These are phyloP conservation scores for Marisa cornuarietis DNA, from an alignment of 1,140 invertebrate genomes.

Conservation along the genomic window DNA sequence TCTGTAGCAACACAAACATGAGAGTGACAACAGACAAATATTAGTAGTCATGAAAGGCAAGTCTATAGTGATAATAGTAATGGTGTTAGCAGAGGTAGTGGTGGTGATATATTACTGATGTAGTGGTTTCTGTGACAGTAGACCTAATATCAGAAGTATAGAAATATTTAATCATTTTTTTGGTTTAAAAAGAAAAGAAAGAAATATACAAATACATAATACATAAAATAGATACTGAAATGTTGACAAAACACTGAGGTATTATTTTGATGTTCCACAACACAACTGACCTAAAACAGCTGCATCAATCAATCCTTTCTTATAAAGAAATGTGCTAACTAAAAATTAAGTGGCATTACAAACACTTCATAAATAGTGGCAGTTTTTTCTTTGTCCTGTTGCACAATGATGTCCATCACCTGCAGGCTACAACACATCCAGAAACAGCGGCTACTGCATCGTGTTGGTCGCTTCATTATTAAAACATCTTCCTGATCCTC, in stretches of 20 bases:
- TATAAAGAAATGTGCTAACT: neutral
- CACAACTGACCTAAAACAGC: too few relatives aligned
- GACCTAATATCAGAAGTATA: too few relatives aligned
- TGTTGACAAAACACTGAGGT: neutral
- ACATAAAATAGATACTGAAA: too few relatives aligned
- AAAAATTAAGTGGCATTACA: neutral
- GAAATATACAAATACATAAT: too few relatives aligned
- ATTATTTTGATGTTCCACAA: neutral
- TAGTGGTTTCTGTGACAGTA: too few relatives aligned
- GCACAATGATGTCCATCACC: conserved; percentile 14
- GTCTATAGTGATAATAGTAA: too few relatives aligned
- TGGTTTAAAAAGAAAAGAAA: too few relatives aligned
- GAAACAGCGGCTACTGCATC: conserved; percentile 20
- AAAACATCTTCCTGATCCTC: conserved; percentile 13
- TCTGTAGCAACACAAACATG: neutral
- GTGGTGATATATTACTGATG: too few relatives aligned
- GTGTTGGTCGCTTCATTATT: conserved; percentile 11
- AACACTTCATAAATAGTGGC: conserved; percentile 22
- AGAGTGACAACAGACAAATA: neutral
- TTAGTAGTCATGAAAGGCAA: neutral
- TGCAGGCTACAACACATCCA: conserved; percentile 27
- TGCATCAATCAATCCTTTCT: too few relatives aligned
- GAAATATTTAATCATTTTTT: too few relatives aligned
- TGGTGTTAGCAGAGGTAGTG: too few relatives aligned
- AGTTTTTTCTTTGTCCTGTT: neutral